phyloP scores from a whole-genome alignment of 2,888 invertebrate genomes.

The Eubasilissa splendida region DNA sequence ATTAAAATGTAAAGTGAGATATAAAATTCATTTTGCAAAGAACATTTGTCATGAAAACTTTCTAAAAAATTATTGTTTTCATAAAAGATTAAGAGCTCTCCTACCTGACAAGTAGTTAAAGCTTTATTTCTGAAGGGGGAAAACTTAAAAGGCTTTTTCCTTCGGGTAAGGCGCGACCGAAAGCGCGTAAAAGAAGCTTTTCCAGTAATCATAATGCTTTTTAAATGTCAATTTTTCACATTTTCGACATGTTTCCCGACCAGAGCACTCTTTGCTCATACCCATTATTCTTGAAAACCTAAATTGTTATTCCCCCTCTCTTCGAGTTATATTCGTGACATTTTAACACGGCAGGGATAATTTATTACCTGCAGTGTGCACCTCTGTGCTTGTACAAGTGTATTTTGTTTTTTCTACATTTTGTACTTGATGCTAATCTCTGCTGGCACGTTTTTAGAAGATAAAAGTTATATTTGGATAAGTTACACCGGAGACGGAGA shows the following conservation, averaged over 20 bases:
- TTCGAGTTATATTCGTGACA: conserved; percentile 55
- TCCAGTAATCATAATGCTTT: conserved; percentile 44
- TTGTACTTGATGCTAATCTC: conserved; percentile 44
- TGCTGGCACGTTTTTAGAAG: conserved; percentile 33
- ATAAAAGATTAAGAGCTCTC: conserved; percentile 40
- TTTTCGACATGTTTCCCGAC: conserved; percentile 54
- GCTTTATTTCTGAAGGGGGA: conserved; percentile 31
- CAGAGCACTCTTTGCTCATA: conserved; percentile 42
- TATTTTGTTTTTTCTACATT: conserved; percentile 49
- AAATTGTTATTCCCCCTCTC: conserved; percentile 44
- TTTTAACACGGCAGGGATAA: conserved; percentile 57
- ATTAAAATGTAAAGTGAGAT: not conserved
- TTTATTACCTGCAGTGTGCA: conserved; percentile 53
- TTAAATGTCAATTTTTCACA: conserved; percentile 58
- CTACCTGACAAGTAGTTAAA: conserved; percentile 26
- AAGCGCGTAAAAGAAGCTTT: conserved; percentile 29
- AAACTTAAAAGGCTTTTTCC: conserved; percentile 30
- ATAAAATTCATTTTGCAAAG: conserved; percentile 25
- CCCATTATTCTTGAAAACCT: conserved; percentile 30
- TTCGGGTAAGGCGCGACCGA: conserved; percentile 9
- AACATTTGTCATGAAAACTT: conserved; percentile 21
- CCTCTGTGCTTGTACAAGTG: conserved; percentile 51
- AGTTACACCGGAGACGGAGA: conserved; percentile 18
- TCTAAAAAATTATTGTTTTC: conserved; percentile 31
- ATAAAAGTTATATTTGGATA: conserved; percentile 28